phyloP scores from a whole-genome alignment of 1,140 invertebrate species.

The fruit fly (Drosophila melanogaster) region Release_6_plus_ISO1_MT NT_033777.3:5868501-5869000 shows the following conservation, averaged over 20 bases:
- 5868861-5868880: constrained; percentile 64
- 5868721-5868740: constrained; percentile 77
- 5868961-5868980: constrained; percentile 72
- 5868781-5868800: constrained; percentile 63
- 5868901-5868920: not conserved
- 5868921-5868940: constrained; percentile 7
- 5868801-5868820: constrained; percentile 60
- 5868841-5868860: constrained; percentile 80
- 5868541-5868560: not conserved
- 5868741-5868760: constrained; percentile 55
- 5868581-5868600: not conserved
- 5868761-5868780: constrained; percentile 74
- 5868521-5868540: not conserved
- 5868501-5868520: not conserved
- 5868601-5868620: not conserved
- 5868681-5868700: not conserved
- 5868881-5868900: constrained; percentile 27
- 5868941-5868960: constrained; percentile 29
- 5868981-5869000: constrained; percentile 43
- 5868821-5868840: constrained; percentile 71
- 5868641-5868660: constrained; percentile 7
- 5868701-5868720: constrained; percentile 15
- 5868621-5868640: not conserved
- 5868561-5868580: not conserved
- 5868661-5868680: constrained; percentile 1